Percentiles rank a stretch among this genome's conserved stretches.
phyloP scores from a whole-genome alignment of 2,113 vertebrate species.

The Tinamus guttatus region DNA sequence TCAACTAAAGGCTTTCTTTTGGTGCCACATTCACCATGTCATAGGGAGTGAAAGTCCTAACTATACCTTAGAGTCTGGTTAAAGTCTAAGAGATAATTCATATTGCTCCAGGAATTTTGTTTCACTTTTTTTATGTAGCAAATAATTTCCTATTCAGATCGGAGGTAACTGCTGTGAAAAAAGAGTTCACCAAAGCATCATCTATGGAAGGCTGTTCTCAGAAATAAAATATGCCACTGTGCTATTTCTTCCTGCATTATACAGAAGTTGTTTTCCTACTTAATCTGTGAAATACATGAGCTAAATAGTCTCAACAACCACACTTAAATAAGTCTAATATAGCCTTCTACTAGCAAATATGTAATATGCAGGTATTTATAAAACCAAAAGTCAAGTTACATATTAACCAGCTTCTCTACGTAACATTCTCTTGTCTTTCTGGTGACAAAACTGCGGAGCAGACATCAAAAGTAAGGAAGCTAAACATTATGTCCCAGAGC shows the following conservation, averaged over 20 bases:
- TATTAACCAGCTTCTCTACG: not conserved
- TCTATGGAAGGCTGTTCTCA: not conserved
- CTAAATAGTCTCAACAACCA: not conserved
- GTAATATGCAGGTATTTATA: not conserved
- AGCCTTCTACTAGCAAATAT: not conserved
- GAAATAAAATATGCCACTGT: not conserved
- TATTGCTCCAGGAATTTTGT: not conserved
- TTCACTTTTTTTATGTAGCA: not conserved
- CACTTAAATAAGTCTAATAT: not conserved
- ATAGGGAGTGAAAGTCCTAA: not conserved
- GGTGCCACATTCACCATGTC: not conserved
- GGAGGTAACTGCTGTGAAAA: not conserved
- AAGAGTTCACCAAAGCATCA: not conserved
- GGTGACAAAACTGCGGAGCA: not conserved
- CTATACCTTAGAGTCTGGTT: not conserved
- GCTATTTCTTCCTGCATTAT: not conserved
- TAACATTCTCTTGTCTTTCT: not conserved
- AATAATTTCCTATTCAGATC: not conserved
- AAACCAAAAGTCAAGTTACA: slow-evolving; percentile 13
- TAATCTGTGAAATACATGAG: not conserved
- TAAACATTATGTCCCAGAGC: not conserved
- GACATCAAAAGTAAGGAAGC: not conserved
- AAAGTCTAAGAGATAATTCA: not conserved
- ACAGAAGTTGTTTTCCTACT: not conserved
- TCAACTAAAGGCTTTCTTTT: not conserved